These are phyloP conservation scores for Electrona antarctica DNA, from an alignment of 2,113 vertebrate genomes.

Conservation along the genomic window DNA sequence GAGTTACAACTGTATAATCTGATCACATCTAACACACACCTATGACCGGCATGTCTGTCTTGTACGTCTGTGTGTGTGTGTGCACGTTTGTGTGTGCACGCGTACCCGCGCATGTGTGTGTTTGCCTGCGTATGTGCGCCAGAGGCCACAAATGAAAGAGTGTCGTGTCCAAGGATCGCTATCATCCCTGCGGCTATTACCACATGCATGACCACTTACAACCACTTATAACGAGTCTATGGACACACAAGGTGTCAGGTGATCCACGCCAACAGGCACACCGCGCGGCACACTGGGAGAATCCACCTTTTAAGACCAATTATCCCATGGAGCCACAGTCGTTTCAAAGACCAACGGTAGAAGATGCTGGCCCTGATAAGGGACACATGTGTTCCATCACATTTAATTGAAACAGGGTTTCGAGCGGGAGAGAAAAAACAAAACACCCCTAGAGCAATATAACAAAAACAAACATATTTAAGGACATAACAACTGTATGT, in stretches of 20 bases:
- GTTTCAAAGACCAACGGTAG: conserved; percentile 73
- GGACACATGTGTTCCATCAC: conserved; percentile 81
- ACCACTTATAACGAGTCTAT: conserved; percentile 52
- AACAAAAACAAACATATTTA: conserved; percentile 77
- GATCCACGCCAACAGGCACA: conserved; percentile 61
- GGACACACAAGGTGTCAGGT: conserved; percentile 65
- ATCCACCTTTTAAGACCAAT: conserved; percentile 74
- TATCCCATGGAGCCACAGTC: conserved; percentile 68
- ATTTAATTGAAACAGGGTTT: conserved; percentile 78
- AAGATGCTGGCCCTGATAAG: conserved; percentile 75
- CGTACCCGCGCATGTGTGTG: background rate
- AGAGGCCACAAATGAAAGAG: conserved; percentile 44
- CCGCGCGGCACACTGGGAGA: conserved; percentile 62
- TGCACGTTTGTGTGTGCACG: background rate
- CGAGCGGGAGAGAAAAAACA: conserved; percentile 28
- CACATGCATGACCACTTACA: conserved; percentile 67
- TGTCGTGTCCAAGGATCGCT: conserved; percentile 44
- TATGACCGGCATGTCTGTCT: background rate
- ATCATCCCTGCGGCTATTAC: conserved; percentile 51
- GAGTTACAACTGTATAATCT: conserved; percentile 38
- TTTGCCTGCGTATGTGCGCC: conserved; percentile 24
- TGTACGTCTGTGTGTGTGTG: background rate
- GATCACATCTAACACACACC: conserved; percentile 52
- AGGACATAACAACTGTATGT: conserved; percentile 73
- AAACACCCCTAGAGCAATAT: conserved; percentile 66